phyloP scores from a whole-genome alignment of 2,888 invertebrate species.

The Bellardia pandia region DNA sequence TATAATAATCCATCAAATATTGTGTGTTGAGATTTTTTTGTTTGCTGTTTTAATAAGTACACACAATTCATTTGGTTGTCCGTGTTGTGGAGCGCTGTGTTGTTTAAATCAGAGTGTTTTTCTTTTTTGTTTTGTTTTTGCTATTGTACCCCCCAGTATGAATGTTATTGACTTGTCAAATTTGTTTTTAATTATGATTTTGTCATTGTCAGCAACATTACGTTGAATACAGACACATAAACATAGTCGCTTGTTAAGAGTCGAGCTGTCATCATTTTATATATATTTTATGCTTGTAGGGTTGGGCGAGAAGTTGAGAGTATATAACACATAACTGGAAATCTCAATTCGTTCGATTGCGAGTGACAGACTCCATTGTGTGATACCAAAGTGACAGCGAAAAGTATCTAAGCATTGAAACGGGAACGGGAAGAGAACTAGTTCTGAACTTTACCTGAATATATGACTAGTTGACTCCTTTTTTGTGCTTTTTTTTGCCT shows the following conservation, averaged over 20 bases:
- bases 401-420: too few species aligned
- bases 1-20: constrained; percentile 56
- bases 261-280: constrained; percentile 35
- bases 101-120: constrained; percentile 6
- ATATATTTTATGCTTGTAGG: constrained; percentile 1
- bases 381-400: too few species aligned
- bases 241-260: constrained; percentile 32
- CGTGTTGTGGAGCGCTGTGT: constrained; percentile 19
- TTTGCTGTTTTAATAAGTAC: background rate
- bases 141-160: constrained; percentile 61
- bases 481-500: too few species aligned
- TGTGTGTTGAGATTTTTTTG: constrained; percentile 12
- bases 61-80: background rate
- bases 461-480: too few species aligned
- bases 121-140: constrained; percentile 17
- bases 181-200: constrained; percentile 76
- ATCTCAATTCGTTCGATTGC: too few species aligned
- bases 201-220: constrained; percentile 74
- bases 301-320: constrained; percentile 23
- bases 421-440: too few species aligned
- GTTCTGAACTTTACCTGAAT: too few species aligned
- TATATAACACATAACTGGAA: too few species aligned
- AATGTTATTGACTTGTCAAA: constrained; percentile 73
- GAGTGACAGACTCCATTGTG: too few species aligned
- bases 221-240: constrained; percentile 33